phyloP scores from a whole-genome alignment of 2,113 vertebrate genomes.

The Melanerpes aurifrons region DNA sequence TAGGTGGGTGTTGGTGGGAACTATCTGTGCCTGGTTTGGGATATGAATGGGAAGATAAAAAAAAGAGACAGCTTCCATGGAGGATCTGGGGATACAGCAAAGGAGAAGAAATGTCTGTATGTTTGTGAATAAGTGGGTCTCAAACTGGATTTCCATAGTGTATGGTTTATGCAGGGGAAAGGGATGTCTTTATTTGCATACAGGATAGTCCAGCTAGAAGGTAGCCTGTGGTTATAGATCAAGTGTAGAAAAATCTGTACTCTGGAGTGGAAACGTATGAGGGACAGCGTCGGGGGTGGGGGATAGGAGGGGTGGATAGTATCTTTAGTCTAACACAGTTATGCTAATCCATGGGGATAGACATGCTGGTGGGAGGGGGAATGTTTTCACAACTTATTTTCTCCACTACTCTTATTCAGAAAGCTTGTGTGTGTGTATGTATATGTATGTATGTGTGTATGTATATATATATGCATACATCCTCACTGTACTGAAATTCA shows the following conservation, averaged over 20 bases:
- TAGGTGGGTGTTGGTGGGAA: background rate
- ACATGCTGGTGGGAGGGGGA: background rate
- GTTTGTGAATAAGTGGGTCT: background rate
- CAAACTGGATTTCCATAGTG: background rate
- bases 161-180: background rate
- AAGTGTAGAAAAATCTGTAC: background rate
- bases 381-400: background rate
- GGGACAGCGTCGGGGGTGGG: background rate
- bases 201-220: background rate
- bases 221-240: background rate
- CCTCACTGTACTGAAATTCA: constrained; percentile 22
- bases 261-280: background rate
- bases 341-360: background rate
- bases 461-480: background rate
- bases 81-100: background rate
- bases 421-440: background rate
- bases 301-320: background rate
- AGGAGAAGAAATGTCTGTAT: background rate
- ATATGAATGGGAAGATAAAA: background rate
- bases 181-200: background rate
- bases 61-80: background rate
- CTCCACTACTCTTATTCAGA: background rate
- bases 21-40: background rate
- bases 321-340: background rate
- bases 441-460: too few species aligned